phyloP scores from a whole-genome alignment of 2,797 vertebrate genomes.

The Crenichthys baileyi region DNA sequence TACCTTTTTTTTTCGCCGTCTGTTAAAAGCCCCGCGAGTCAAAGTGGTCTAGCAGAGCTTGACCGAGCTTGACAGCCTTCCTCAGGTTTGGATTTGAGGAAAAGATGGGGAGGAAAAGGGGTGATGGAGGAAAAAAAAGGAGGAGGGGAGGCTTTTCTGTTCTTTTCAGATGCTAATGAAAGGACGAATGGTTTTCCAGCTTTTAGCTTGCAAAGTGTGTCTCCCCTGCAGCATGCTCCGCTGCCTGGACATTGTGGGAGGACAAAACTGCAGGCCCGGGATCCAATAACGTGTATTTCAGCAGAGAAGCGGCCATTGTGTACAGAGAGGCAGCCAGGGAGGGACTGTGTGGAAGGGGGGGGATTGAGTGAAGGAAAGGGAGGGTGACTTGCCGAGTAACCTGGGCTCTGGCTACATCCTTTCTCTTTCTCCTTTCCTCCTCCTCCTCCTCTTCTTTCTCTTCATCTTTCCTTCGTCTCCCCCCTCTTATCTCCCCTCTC shows the following conservation, averaged over 20 bases:
- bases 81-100: slow-evolving; percentile 74
- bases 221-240: slow-evolving; percentile 85
- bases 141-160: slow-evolving; percentile 64
- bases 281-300: slow-evolving; percentile 89
- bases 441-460: slow-evolving; percentile 56
- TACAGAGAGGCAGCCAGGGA: slow-evolving; percentile 74
- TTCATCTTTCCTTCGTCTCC: slow-evolving; percentile 55
- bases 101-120: slow-evolving; percentile 69
- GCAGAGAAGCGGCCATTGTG: slow-evolving; percentile 86
- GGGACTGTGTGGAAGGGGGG: slow-evolving; percentile 68
- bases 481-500: slow-evolving; percentile 21
- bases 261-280: slow-evolving; percentile 84
- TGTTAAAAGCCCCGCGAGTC: slow-evolving; percentile 55
- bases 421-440: slow-evolving; percentile 72
- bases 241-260: slow-evolving; percentile 86
- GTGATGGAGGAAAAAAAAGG: slow-evolving; percentile 46
- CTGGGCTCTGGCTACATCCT: slow-evolving; percentile 84
- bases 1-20: slow-evolving; percentile 18
- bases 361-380: slow-evolving; percentile 71
- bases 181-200: slow-evolving; percentile 85
- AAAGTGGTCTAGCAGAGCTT: slow-evolving; percentile 76
- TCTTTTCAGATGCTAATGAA: slow-evolving; percentile 86
- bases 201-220: slow-evolving; percentile 87
- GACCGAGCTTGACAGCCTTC: slow-evolving; percentile 76
- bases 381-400: slow-evolving; percentile 81